These are phyloP conservation scores for Scaptodrosophila latifasciaeformis DNA, from an alignment of 2,888 invertebrate species.

Conservation along the genomic window DNA sequence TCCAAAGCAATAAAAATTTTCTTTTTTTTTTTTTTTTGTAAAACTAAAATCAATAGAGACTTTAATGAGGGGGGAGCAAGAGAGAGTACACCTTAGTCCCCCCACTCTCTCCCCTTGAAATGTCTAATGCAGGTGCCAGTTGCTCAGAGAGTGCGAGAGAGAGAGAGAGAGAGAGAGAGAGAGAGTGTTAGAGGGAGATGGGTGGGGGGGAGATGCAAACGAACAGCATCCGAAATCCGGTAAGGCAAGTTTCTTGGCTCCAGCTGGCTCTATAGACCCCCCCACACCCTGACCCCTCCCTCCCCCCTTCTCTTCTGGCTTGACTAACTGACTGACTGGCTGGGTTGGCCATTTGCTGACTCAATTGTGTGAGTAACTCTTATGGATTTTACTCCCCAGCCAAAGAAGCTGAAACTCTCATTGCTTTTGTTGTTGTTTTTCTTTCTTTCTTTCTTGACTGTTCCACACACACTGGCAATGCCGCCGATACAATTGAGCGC, in stretches of 20 bases:
- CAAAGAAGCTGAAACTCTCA: slow-evolving; percentile 5
- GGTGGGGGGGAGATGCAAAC: neutral
- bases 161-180: slow-evolving; percentile 3
- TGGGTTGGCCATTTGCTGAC: too few species aligned
- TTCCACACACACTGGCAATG: neutral
- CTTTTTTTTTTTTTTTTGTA: slow-evolving; percentile 16
- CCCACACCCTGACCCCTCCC: neutral
- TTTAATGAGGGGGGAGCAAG: too few species aligned
- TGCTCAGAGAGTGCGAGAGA: slow-evolving; percentile 7
- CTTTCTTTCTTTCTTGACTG: too few species aligned
- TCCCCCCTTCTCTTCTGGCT: slow-evolving; percentile 13
- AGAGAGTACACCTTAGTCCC: neutral
- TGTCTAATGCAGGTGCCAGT: neutral
- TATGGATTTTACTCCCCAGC: slow-evolving; percentile 55
- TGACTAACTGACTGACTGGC: neutral
- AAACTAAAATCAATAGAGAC: slow-evolving; percentile 61
- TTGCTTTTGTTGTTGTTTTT: too few species aligned
- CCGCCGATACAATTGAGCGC: slow-evolving; percentile 56
- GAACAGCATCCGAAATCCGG: slow-evolving; percentile 63
- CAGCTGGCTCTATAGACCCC: slow-evolving; percentile 20
- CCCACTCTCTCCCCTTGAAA: too few species aligned
- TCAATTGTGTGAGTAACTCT: slow-evolving; percentile 42
- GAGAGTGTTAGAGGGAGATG: neutral
- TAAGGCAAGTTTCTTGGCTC: slow-evolving; percentile 64
- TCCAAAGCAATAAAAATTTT: slow-evolving; percentile 55